Evolutionary conservation across 1,140 invertebrate genomes (phyloP).

Genomic region (Drosophila insularis): DNA sequence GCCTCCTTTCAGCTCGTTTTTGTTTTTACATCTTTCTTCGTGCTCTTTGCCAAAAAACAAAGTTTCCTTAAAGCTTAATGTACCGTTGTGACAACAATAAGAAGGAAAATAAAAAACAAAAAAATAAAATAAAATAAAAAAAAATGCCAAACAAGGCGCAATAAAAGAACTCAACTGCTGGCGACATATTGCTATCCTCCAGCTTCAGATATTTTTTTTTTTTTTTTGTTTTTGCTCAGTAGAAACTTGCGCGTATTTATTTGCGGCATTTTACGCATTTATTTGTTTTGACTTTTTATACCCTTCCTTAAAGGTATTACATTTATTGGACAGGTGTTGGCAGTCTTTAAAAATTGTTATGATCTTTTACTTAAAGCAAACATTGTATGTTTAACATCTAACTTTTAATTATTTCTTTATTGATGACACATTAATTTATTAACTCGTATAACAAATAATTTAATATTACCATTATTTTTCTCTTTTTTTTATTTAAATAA

Average conservation of each 20-base stretch:
- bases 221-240: neutral
- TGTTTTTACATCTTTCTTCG: conserved; percentile 9
- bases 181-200: conserved; percentile 65
- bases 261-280: conserved; percentile 81
- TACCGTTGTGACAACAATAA: conserved; percentile 75
- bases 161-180: conserved; percentile 66
- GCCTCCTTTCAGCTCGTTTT: neutral
- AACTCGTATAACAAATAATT: too few relatives aligned
- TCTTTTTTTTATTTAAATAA: too few relatives aligned
- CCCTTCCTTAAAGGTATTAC: neutral
- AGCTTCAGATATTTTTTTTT: conserved; percentile 1
- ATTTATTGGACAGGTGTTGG: too few relatives aligned
- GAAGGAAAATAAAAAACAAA: conserved; percentile 44
- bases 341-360: too few relatives aligned
- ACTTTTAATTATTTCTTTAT: too few relatives aligned
- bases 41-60: conserved; percentile 15
- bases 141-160: conserved; percentile 51
- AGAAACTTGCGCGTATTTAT: conserved; percentile 70
- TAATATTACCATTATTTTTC: too few relatives aligned
- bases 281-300: conserved; percentile 71
- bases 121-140: conserved; percentile 30
- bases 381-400: too few relatives aligned
- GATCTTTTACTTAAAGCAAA: too few relatives aligned
- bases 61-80: conserved; percentile 75
- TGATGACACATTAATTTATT: too few relatives aligned